Base-by-base conservation (phyloP, 1,140 invertebrate species). In the Pseudoatta argentina region DNA sequence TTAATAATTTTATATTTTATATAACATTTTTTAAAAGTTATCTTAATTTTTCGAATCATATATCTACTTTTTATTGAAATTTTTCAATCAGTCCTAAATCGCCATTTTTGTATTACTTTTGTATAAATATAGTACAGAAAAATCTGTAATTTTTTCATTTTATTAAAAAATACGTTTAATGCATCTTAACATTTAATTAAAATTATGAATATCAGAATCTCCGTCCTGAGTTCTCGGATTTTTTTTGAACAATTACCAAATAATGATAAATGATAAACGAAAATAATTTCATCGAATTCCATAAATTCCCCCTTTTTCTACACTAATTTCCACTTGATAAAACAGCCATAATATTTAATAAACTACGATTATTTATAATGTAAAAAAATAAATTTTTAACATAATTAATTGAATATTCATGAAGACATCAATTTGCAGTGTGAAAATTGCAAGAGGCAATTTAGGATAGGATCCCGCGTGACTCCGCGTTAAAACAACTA, bases 401-500 rank as follows among this genome's bases (percentile, higher is more conserved):
- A 16, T 81, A 5, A 2, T 81, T 72, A 81, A 73, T 83, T 83
- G 63, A 12, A 24, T 24, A 39, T 34, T 79, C 64, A 6, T 55
- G 5, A 18, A 55, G 34, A 44, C 39, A 61, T 18, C 39, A 27
- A 27, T 51, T 27, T 51, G 55, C 55, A 18, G 61, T 12, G 39
- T 27, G 79, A 30, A 44, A 82, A 82, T 48, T 30, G 67, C 55
- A 30, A 8, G 34, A 24, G 64, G 8, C 39, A 14, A 16, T 44
- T 44, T 44, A 39, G 8, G 21, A 16, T 48, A 34, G 75, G 18
- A 72, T 30, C 21, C 53, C 48, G 55, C 53, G 67, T 82, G 67
- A 73, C 67, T 82, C 12, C 12, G 24, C 66, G 39, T 21, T 82
- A 69, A 72, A 57, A 21, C 51, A 44, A 44, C 78, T 81, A 83